A percentile compares a stretch with the other conserved stretches of the same genome.
Conservation (phyloP, 2,888 invertebrate species). For the Seira ritae region DNA sequence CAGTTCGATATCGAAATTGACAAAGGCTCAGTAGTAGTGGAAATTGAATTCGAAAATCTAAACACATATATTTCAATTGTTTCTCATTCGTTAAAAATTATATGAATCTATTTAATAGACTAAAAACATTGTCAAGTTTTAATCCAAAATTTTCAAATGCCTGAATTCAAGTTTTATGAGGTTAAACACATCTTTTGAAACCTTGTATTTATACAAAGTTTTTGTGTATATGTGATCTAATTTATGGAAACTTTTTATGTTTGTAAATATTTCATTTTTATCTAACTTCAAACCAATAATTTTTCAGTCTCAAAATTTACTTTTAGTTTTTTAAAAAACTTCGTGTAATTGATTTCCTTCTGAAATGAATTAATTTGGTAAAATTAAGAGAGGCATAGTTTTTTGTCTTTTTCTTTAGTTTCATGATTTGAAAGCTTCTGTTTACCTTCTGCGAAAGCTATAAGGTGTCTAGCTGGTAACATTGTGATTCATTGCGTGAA, state of each 20-base stretch:
- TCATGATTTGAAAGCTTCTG: constrained; percentile 2
- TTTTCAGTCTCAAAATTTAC: neutral
- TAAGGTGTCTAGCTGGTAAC: constrained; percentile 37
- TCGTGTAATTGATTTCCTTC: no score
- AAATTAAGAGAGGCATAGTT: neutral
- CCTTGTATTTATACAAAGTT: neutral
- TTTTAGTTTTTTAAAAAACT: neutral
- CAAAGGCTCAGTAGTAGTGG: constrained; percentile 62
- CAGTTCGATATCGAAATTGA: constrained; percentile 48
- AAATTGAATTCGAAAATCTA: constrained; percentile 40
- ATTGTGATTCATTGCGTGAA: constrained; percentile 45
- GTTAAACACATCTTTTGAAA: neutral
- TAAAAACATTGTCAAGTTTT: constrained; percentile 56
- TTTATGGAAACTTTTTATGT: constrained; percentile 27
- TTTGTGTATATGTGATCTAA: constrained; percentile 42
- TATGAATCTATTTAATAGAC: constrained; percentile 30
- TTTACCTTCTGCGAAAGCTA: constrained; percentile 16
- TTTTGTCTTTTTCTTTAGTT: neutral
- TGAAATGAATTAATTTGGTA: neutral
- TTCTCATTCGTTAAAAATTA: constrained; percentile 44
- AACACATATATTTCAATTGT: constrained; percentile 19
- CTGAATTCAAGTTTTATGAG: neutral
- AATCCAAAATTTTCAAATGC: neutral
- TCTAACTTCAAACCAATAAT: constrained; percentile 3
- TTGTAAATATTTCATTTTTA: constrained; percentile 9